A percentile compares a stretch with the other conserved stretches of the same genome.
These are phyloP conservation scores for Neopipo cinnamomea DNA, from an alignment of 2,113 vertebrate species.

Conservation along the genomic window DNA sequence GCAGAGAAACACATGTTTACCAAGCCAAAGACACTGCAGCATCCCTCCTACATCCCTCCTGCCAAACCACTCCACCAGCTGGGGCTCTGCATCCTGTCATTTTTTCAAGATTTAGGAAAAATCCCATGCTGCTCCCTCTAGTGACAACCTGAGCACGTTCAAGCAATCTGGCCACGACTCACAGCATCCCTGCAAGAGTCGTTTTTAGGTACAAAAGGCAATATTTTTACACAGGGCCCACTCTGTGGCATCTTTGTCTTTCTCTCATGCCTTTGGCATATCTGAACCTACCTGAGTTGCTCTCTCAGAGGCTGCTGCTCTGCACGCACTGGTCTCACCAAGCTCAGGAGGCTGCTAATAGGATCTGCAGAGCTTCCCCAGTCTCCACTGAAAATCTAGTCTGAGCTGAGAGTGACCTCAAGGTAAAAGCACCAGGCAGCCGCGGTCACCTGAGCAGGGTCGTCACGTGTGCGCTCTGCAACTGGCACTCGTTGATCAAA, in stretches of 20 bases:
- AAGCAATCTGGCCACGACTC: rapidly evolving
- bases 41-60: background rate
- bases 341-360: background rate
- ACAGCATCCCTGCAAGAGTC: background rate
- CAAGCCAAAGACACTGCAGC: background rate
- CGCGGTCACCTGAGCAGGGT: background rate
- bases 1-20: background rate
- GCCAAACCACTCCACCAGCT: background rate
- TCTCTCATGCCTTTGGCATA: background rate
- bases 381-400: background rate
- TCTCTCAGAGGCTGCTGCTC: background rate
- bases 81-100: background rate
- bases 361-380: background rate
- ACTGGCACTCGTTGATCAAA: background rate
- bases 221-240: background rate
- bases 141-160: background rate
- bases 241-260: background rate
- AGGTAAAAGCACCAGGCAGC: background rate
- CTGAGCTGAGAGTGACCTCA: conserved; percentile 35
- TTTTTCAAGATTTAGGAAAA: background rate
- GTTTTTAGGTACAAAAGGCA: background rate
- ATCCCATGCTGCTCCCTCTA: conserved; percentile 20
- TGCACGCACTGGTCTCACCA: background rate
- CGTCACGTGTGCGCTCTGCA: background rate
- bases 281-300: background rate